Evolutionary conservation across 2,797 vertebrate species (phyloP).

Genomic region (Caiman crocodilus): DNA sequence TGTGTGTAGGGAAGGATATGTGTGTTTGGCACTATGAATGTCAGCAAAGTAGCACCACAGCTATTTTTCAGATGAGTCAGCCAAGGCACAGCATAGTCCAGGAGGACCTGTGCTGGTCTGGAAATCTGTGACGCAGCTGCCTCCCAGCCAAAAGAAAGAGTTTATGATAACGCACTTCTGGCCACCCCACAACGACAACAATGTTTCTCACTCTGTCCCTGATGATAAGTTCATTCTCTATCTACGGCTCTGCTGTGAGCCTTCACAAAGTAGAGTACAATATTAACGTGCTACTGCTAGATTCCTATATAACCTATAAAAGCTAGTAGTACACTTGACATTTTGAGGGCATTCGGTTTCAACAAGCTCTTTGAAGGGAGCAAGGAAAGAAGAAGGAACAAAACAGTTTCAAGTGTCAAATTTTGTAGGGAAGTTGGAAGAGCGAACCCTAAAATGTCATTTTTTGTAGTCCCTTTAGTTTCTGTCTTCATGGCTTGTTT

Average conservation of each 20-base stretch:
- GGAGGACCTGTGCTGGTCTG: background rate
- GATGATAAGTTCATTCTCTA: background rate
- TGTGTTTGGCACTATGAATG: background rate
- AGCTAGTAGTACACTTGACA: background rate
- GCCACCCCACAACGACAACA: rapidly evolving
- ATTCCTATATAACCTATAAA: background rate
- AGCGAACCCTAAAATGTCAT: background rate
- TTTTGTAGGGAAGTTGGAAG: background rate
- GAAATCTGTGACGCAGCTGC: background rate
- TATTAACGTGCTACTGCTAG: background rate
- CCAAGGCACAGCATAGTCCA: background rate
- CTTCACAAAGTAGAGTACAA: background rate
- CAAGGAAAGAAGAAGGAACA: background rate
- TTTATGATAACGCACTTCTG: background rate
- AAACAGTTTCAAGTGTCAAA: background rate
- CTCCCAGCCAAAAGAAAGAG: no score
- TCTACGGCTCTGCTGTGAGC: background rate
- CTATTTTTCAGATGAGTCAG: background rate
- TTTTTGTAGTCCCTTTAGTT: slow-evolving; percentile 65
- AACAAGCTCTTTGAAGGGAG: background rate
- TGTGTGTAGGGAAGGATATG: background rate
- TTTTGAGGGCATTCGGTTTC: background rate
- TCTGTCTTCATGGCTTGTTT: slow-evolving; percentile 76
- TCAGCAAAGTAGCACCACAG: background rate
- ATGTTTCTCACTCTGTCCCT: background rate